Evolutionary conservation across 2,888 invertebrate genomes (phyloP).

Genomic region (Archips crataeganus): DNA sequence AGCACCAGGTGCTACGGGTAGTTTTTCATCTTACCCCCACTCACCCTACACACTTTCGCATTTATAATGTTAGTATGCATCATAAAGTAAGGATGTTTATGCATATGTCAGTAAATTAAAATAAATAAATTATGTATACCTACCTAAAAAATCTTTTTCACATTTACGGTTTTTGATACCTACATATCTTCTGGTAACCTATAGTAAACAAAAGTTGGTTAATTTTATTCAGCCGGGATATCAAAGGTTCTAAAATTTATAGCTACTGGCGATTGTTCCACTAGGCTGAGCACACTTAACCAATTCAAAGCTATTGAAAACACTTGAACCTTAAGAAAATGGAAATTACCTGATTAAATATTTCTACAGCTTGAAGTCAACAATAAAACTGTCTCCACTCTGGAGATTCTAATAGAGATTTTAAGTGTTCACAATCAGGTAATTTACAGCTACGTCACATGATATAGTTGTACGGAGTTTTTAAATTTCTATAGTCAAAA

Average conservation of each 20-base stretch:
- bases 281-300: slow-evolving; percentile 12
- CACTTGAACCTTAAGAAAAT: slow-evolving; percentile 20
- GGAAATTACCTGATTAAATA: slow-evolving; percentile 36
- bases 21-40: no score
- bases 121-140: no score
- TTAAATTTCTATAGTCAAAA: background rate
- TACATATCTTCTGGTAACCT: no score
- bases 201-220: background rate
- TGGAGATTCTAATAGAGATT: slow-evolving; percentile 5
- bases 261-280: slow-evolving; percentile 21
- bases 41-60: no score
- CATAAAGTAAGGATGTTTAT: no score
- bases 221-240: slow-evolving; percentile 3
- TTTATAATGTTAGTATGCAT: no score
- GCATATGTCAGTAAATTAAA: no score
- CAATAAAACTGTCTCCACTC: slow-evolving; percentile 21
- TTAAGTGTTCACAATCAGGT: background rate
- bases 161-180: no score
- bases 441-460: background rate
- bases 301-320: slow-evolving; percentile 36
- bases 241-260: slow-evolving; percentile 15
- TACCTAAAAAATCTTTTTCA: no score
- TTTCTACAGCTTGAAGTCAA: slow-evolving; percentile 20
- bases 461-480: background rate
- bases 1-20: no score